Evolutionary conservation across 2,888 invertebrate species (phyloP).

Genomic region (Ephialtes manifestator): DNA sequence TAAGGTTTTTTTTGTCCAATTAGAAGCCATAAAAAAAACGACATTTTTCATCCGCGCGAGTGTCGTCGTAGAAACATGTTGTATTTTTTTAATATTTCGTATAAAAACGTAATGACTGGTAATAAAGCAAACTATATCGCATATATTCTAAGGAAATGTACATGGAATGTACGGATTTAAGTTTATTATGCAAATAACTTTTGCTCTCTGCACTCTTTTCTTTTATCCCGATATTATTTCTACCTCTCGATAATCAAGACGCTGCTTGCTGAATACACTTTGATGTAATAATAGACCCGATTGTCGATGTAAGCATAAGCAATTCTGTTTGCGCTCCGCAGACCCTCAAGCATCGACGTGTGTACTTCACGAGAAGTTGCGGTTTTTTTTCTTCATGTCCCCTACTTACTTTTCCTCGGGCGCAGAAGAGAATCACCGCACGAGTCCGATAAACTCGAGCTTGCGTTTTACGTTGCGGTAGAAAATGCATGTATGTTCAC

Average conservation of each 20-base stretch:
- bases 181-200: slow-evolving; percentile 2
- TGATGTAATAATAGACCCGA: slow-evolving; percentile 17
- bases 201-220: slow-evolving; percentile 10
- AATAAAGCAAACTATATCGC: not conserved
- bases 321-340: slow-evolving; percentile 17
- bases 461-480: not conserved
- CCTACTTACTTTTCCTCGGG: not conserved
- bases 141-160: not conserved
- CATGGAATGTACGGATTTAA: not conserved
- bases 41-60: not conserved
- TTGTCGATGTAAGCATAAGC: slow-evolving; percentile 18
- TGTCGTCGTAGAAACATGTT: not conserved
- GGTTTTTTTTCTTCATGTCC: not conserved
- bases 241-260: not conserved
- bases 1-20: no score
- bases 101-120: not conserved
- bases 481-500: slow-evolving; percentile 23
- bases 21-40: not conserved
- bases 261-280: slow-evolving; percentile 4
- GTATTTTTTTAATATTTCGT: not conserved
- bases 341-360: slow-evolving; percentile 11
- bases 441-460: not conserved
- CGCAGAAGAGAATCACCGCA: not conserved
- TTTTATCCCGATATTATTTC: not conserved
- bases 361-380: not conserved